Conservation (phyloP, 2,888 invertebrate genomes). For the Xylocampa areola region DNA sequence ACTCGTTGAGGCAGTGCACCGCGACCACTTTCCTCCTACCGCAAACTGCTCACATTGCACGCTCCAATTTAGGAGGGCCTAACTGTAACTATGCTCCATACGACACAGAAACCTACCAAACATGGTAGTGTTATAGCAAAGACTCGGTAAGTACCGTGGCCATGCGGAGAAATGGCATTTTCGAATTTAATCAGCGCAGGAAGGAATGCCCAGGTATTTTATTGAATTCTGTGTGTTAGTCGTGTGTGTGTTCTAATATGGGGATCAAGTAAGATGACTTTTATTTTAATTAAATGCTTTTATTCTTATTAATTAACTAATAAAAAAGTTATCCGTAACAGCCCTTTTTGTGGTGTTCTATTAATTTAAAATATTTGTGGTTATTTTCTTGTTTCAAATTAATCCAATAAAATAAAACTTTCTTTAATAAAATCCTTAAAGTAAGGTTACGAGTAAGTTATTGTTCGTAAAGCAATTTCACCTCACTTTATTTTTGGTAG, state of each 20-base stretch:
- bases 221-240: constrained; percentile 61
- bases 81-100: constrained; percentile 44
- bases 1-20: constrained; percentile 65
- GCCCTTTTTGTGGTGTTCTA: neutral
- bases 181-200: constrained; percentile 66
- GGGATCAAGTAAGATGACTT: constrained; percentile 66
- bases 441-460: constrained; percentile 28
- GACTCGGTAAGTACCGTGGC: constrained; percentile 55
- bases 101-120: constrained; percentile 50
- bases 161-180: constrained; percentile 67
- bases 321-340: too few species aligned
- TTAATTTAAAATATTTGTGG: neutral
- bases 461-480: constrained; percentile 17
- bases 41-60: constrained; percentile 69
- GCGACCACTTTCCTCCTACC: constrained; percentile 73
- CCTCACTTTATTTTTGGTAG: constrained; percentile 15
- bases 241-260: constrained; percentile 60
- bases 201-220: constrained; percentile 67
- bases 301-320: neutral
- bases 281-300: constrained; percentile 3
- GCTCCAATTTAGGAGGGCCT: constrained; percentile 63
- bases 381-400: constrained; percentile 5
- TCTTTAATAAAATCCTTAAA: constrained; percentile 20
- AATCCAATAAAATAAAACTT: constrained; percentile 21
- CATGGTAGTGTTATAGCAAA: constrained; percentile 60